A percentile compares a stretch with the other conserved stretches of the same genome.
These are phyloP conservation scores for Rhynchonycteris naso DNA, from an alignment of 2,797 vertebrate genomes.

Conservation along the genomic window DNA sequence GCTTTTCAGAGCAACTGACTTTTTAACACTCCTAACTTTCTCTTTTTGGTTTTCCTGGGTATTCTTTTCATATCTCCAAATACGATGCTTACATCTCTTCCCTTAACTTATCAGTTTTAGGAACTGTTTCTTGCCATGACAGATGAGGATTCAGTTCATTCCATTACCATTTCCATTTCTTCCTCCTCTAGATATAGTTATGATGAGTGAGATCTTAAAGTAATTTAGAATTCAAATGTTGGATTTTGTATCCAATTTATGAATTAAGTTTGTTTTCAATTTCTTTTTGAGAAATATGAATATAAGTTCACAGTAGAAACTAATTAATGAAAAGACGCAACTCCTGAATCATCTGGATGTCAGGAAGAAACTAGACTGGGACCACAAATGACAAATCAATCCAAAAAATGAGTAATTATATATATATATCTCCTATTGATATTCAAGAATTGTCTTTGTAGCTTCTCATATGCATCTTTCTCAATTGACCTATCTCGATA, in stretches of 20 bases:
- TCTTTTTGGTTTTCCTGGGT: background rate
- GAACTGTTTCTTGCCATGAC: background rate
- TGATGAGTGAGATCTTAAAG: background rate
- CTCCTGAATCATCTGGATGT: background rate
- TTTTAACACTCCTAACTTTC: background rate
- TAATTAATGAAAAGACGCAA: constrained; percentile 27
- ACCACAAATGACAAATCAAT: background rate
- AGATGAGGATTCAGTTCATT: background rate
- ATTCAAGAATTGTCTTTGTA: background rate
- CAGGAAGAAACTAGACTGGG: background rate
- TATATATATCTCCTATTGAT: background rate
- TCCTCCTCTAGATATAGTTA: background rate
- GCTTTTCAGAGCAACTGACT: background rate
- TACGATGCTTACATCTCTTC: background rate
- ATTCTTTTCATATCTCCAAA: background rate
- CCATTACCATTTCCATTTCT: background rate
- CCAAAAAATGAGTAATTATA: background rate
- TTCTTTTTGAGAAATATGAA: constrained; percentile 38
- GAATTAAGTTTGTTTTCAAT: background rate
- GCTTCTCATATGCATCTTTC: background rate
- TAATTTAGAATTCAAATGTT: constrained; percentile 33
- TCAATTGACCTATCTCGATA: background rate
- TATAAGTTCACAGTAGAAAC: background rate
- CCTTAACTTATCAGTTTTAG: background rate
- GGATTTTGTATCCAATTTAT: constrained; percentile 37